A percentile compares a stretch with the other conserved stretches of the same genome.
Evolutionary conservation across 2,888 invertebrate species (phyloP).

Genomic region (Aethes cnicana): DNA sequence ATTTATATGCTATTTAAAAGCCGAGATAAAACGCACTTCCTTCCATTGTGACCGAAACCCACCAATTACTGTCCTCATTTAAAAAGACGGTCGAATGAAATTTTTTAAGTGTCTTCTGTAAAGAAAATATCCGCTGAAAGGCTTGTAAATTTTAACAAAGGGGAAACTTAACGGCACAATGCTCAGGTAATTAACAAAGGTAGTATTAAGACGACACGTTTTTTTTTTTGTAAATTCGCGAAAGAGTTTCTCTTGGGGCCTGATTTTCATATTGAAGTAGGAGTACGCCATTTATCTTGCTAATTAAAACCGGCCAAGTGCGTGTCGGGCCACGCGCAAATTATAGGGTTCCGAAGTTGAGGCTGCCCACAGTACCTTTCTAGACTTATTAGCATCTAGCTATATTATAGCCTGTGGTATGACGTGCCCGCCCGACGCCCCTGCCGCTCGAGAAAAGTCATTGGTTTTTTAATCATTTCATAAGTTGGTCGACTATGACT

Average conservation of each 20-base stretch:
- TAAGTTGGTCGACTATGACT: too few species aligned
- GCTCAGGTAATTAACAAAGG: constrained; percentile 26
- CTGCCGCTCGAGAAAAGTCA: too few species aligned
- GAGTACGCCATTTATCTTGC: background rate
- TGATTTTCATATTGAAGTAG: constrained; percentile 4
- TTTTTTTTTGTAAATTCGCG: constrained; percentile 24
- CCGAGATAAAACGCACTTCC: background rate
- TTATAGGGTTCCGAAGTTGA: too few species aligned
- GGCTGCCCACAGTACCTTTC: too few species aligned
- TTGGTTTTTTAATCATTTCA: too few species aligned
- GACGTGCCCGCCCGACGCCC: too few species aligned
- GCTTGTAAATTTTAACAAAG: constrained; percentile 26
- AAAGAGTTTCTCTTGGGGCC: constrained; percentile 3
- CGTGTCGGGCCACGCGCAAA: too few species aligned
- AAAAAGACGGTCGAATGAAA: constrained; percentile 11
- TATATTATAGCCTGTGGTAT: too few species aligned
- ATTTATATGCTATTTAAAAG: background rate
- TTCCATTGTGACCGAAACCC: constrained; percentile 1
- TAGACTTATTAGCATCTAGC: too few species aligned
- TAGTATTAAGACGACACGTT: constrained; percentile 29
- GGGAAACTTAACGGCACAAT: constrained; percentile 21
- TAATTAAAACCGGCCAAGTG: background rate
- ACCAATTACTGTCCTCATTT: constrained; percentile 17
- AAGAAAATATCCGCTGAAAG: constrained; percentile 15
- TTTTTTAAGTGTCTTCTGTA: constrained; percentile 17